A percentile compares a stretch with the other conserved stretches of the same genome.
These are phyloP conservation scores for Clarias magur DNA, from an alignment of 2,113 vertebrate genomes.

Conservation along the genomic window DNA sequence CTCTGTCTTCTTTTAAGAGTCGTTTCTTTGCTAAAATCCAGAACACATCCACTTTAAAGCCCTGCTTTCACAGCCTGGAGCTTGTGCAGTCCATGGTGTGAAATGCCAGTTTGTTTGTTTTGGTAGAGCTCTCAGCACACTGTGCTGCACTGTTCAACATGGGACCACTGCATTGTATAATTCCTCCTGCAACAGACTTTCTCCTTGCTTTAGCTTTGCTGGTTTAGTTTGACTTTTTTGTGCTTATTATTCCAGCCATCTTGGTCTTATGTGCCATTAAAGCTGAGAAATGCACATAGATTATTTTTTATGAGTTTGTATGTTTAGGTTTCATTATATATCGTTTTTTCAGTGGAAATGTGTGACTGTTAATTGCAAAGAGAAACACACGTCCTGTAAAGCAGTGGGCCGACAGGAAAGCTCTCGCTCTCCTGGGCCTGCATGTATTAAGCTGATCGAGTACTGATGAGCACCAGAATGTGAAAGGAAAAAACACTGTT, in stretches of 20 bases:
- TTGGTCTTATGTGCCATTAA: conserved; percentile 60
- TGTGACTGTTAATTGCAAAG: not conserved
- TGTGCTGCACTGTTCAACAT: not conserved
- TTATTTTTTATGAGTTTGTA: conserved; percentile 2
- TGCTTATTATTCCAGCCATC: conserved; percentile 33
- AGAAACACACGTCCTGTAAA: not conserved
- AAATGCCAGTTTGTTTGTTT: conserved; percentile 55
- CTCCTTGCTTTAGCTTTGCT: conserved; percentile 8
- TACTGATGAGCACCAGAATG: not conserved
- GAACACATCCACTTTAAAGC: conserved; percentile 2
- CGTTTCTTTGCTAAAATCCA: not conserved
- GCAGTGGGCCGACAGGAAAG: not conserved
- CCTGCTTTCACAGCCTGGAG: conserved; percentile 14
- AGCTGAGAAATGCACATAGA: conserved; percentile 41
- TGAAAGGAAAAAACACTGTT: not conserved
- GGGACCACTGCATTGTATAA: conserved; percentile 12
- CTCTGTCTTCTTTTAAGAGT: not conserved
- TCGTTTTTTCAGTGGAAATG: not conserved
- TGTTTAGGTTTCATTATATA: not conserved
- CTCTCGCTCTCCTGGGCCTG: not conserved
- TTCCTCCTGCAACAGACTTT: not conserved
- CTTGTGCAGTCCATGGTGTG: conserved; percentile 54
- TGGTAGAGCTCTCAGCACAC: conserved; percentile 22
- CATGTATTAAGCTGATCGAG: not conserved
- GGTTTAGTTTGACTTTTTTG: not conserved